Base-by-base conservation (phyloP, 1,140 invertebrate genomes). In the Mizuhopecten yessoensis region DNA sequence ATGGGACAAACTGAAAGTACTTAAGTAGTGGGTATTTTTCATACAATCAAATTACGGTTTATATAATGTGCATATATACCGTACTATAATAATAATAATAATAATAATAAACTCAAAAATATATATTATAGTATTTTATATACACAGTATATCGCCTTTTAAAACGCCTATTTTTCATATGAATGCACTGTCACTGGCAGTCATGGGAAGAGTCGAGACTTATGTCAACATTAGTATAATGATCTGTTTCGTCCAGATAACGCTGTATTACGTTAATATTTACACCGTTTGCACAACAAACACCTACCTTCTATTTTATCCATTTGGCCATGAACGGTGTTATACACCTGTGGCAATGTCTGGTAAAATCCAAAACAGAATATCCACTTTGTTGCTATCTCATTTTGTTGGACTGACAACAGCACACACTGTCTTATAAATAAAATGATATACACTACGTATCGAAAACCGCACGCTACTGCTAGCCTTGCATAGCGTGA, bases 231-330 rank as follows among this genome's bases (percentile, higher is more conserved):
- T 75, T 75, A 49, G 45, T 49, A 29, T 75, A 75, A 29, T 5
- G n/a, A 5, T 75, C 57, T 29, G 57, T 75, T 75, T 75, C 57
- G 57, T n/a, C n/a, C 17, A 75, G 23, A 75, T 75, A 75, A 75
- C n/a, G 57, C 29, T 29, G 57, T 29, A 17, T 1, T 9, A 1
- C 17, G 17, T 7, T 45, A 45, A 17, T 29, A 75, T 75, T n/a
- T 29, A 75, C 57, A 7, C n/a, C 9, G 17, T 17, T 39, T 45
- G 45, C 23, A 29, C 5, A 75, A 17, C n/a, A n/a, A n/a, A n/a
- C n/a, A n/a, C 57, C n/a, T 75, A 75, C 57, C 57, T 75, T 75
- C 57, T 75, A 75, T 75, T 75, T 75, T 75, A 75, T 75, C 57
- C 57, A 75, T 75, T 75, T 75, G 23, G 57, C 57, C 57, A 75